Percentiles rank a stretch among this genome's conserved stretches.
phyloP scores from a whole-genome alignment of 1,140 invertebrate species.

The Plutomurus gul region DNA sequence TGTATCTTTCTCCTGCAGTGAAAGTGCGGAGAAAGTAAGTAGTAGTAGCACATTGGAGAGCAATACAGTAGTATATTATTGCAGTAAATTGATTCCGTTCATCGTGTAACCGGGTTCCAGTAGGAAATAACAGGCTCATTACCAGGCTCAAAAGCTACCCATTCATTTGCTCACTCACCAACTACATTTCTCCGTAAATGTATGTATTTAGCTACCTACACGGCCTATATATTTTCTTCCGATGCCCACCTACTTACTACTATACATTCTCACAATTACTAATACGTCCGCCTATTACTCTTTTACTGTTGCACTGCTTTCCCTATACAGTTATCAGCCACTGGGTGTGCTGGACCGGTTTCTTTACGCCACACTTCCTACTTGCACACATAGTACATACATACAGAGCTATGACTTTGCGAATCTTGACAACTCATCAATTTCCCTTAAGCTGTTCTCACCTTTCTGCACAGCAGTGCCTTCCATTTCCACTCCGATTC shows the following conservation, averaged over 20 bases:
- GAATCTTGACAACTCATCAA: not conserved
- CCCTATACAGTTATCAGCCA: too few species aligned
- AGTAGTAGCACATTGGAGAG: not conserved
- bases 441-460: not conserved
- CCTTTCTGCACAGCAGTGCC: not conserved
- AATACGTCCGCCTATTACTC: too few species aligned
- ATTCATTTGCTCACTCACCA: not conserved
- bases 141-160: not conserved
- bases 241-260: too few species aligned
- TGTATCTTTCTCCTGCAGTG: too few species aligned
- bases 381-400: not conserved
- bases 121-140: not conserved
- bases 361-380: too few species aligned
- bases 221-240: not conserved
- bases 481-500: not conserved
- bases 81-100: conserved; percentile 3
- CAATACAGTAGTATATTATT: not conserved
- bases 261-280: too few species aligned
- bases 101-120: not conserved
- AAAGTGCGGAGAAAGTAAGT: too few species aligned
- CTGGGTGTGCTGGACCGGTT: too few species aligned
- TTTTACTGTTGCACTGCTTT: too few species aligned
- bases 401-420: not conserved
- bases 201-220: not conserved
- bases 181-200: not conserved